Base-by-base conservation (phyloP, 2,113 vertebrate genomes). In the Dascyllus trimaculatus region DNA sequence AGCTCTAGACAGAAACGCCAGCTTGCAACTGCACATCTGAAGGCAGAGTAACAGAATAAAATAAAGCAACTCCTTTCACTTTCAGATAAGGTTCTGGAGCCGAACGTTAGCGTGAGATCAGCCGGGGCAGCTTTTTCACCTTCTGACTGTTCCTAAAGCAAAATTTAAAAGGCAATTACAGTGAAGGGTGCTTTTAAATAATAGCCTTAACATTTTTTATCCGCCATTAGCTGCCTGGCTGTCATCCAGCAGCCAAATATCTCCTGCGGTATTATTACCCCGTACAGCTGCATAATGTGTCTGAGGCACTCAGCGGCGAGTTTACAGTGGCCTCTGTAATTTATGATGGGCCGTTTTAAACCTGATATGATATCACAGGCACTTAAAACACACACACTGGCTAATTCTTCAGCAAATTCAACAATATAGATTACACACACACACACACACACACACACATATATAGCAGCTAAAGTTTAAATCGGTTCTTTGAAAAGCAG, bases 181-280 rank as follows among this genome's bases (percentile, higher is more conserved):
- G 21, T 38, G 25, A 56, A 63, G 40, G 29, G 13, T 0, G 13
- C 13, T 67, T 65, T 65, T 7, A 52, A 71, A 59, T 32, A 25
- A 62, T 29, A 13, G 29, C 6, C 21, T 19, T 5, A 2, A 17
- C 10, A 38, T 49, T 38, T 61, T 32, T 53, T 19, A 51, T 67
- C 43, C 51, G 53, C 21, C n/a, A 56, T 67, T 73, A 26, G 22
- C 25, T 68, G 35, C 24, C 43, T 58, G 51, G 48, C 40, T 25
- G 40, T 11, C 46, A 38, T 40, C 67, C 67, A 43, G 11, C 26
- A 68, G 38, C 22, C 17, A 40, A 38, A 43, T 38, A 11, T 22
- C 11, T 0, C 19, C 21, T 19, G 6, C 19, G 2, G 18, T n/a
- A 14, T 7, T 14, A 6, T 24, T 8, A 49, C 32, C 18, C 25